Percentiles rank a stretch among this genome's conserved stretches.
Evolutionary conservation across 2,113 vertebrate species (phyloP).

Genomic region (Percopsis transmontana): DNA sequence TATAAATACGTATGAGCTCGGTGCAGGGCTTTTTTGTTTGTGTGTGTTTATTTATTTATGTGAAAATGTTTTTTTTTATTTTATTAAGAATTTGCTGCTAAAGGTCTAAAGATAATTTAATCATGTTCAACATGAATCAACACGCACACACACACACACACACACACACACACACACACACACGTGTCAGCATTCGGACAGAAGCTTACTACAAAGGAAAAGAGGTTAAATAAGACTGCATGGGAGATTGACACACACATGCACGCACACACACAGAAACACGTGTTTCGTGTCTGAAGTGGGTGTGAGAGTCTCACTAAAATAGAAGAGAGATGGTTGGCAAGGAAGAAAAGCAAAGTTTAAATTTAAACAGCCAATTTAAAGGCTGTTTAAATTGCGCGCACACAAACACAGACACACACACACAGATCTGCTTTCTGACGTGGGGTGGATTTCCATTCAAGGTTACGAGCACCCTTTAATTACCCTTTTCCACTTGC

Average conservation of each 20-base stretch:
- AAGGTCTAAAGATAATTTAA: slow-evolving; percentile 43
- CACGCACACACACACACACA: neutral
- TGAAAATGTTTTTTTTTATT: slow-evolving; percentile 6
- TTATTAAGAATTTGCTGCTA: too few species aligned
- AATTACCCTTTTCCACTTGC: neutral
- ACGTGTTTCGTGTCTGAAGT: slow-evolving; percentile 4
- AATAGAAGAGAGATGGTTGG: slow-evolving; percentile 30
- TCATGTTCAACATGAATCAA: slow-evolving; percentile 48
- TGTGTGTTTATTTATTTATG: slow-evolving; percentile 3
- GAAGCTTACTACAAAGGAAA: slow-evolving; percentile 15
- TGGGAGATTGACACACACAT: neutral
- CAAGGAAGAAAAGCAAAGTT: slow-evolving; percentile 6
- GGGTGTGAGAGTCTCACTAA: slow-evolving; percentile 19
- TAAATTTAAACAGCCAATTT: too few species aligned
- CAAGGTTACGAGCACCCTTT: too few species aligned
- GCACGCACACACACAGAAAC: neutral
- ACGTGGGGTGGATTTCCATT: too few species aligned
- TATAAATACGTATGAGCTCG: slow-evolving; percentile 26
- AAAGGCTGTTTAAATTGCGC: neutral
- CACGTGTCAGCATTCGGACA: slow-evolving; percentile 24
- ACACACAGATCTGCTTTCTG: neutral
- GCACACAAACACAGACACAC: neutral
- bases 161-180: neutral
- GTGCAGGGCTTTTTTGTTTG: neutral
- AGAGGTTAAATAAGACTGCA: slow-evolving; percentile 27